phyloP scores from a whole-genome alignment of 2,888 invertebrate genomes.

The Tuta absoluta region DNA sequence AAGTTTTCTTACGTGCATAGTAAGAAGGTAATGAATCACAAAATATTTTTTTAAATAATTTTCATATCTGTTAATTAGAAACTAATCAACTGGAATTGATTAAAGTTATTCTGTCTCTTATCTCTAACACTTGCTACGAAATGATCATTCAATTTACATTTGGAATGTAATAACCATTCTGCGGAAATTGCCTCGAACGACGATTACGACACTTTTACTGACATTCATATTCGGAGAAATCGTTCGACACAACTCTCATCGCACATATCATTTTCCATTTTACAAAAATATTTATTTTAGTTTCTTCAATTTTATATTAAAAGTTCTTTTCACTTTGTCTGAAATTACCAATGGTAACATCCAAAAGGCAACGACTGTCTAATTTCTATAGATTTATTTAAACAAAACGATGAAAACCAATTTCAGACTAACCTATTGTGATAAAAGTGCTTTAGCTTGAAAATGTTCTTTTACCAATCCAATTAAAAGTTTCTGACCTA shows the following conservation, averaged over 20 bases:
- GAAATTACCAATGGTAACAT: neutral
- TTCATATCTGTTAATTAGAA: no score
- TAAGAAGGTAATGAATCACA: no score
- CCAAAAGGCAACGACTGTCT: neutral
- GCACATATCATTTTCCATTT: neutral
- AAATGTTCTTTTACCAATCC: conserved; percentile 31
- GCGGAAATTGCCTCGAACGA: neutral
- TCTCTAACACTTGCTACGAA: no score
- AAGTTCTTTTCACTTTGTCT: neutral
- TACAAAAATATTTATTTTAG: neutral
- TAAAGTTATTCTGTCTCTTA: neutral
- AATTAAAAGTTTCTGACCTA: conserved; percentile 43
- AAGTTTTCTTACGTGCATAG: no score
- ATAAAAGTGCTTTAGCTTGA: conserved; percentile 1
- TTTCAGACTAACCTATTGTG: conserved; percentile 18
- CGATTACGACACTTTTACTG: conserved; percentile 9
- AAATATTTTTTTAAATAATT: no score
- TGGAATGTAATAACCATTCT: conserved; percentile 6
- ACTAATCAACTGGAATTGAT: no score
- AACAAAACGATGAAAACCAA: conserved; percentile 5
- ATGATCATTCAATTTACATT: conserved; percentile 1
- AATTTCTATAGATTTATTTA: neutral
- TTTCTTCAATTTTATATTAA: neutral
- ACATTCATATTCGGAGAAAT: neutral
- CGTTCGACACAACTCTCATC: neutral